phyloP scores from a whole-genome alignment of 1,140 invertebrate species.

The Atta texana region DNA sequence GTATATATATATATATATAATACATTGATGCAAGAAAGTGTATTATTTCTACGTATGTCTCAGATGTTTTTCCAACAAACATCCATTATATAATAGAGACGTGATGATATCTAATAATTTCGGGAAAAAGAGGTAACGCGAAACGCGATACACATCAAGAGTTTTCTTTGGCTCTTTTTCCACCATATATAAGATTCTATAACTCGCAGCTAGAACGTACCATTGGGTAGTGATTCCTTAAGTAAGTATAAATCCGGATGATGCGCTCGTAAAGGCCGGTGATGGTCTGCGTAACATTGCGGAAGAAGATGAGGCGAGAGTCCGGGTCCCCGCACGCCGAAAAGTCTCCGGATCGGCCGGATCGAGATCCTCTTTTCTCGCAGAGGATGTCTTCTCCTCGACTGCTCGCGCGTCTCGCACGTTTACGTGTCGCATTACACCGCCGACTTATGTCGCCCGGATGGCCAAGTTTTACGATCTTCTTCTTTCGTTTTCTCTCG shows the following conservation, averaged over 20 bases:
- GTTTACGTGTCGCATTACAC: slow-evolving; percentile 75
- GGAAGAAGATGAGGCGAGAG: slow-evolving; percentile 9
- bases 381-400: slow-evolving; percentile 25
- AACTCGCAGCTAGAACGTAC: slow-evolving; percentile 59
- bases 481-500: slow-evolving; percentile 41
- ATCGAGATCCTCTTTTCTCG: slow-evolving; percentile 19
- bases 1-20: background rate
- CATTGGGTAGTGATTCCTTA: slow-evolving; percentile 78
- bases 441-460: slow-evolving; percentile 76
- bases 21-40: background rate
- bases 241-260: slow-evolving; percentile 83
- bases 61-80: background rate
- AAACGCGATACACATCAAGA: background rate
- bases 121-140: background rate
- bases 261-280: slow-evolving; percentile 80
- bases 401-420: slow-evolving; percentile 48
- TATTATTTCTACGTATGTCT: background rate
- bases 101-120: background rate
- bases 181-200: slow-evolving; percentile 42
- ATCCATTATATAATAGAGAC: no score
- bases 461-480: slow-evolving; percentile 80
- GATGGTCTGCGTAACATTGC: slow-evolving; percentile 40
- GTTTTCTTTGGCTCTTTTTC: background rate
- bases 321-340: slow-evolving; percentile 46
- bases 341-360: slow-evolving; percentile 46